Evolutionary conservation across 2,113 vertebrate species (phyloP), one percentile per base, ranked within the genome.

Genomic region (Dendrocopos noguchii): DNA sequence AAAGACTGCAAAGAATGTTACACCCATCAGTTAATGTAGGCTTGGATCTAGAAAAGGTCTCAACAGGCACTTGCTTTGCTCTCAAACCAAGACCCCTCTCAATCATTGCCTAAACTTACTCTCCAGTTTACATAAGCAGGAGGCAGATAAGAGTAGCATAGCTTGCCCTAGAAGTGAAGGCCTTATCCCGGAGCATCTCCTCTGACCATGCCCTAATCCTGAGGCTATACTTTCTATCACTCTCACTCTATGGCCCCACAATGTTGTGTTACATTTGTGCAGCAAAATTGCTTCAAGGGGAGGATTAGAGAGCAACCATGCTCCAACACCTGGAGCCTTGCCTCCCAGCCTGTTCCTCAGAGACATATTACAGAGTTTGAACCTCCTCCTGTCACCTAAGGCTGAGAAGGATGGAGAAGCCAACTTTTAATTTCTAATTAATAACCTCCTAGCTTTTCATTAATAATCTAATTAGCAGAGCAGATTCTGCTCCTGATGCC

Each of bases 121-220:
- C 3, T 0, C 1, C 3, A 4, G 15, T 63, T 60, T 71, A 9
- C 4, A 3, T 36, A 10, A 28, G 57, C 9, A 42, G 15, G 5
- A 6, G 59, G 33, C 0, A 13, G 5, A 17, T 36, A 24, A 36
- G n/a, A 68, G 57, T 17, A 29, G 16, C 33, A 63, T 25, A 46
- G 27, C 7, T 34, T 72, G 4, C 12, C 3, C 3, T 59, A 11
- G 59, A 46, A 60, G 3, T 7, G 31, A 46, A 73, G 4, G 3
- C 33, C n/a, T 67, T 33, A 63, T 24, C 56, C 47, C 31, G 2
- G 15, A 84, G 7, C 27, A 12, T 65, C 22, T 81, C 20, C 9
- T 61, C 44, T 33, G 7, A 15, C 12, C 2, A 0, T 11, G 11
- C 2, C 27, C 21, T 31, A 82, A 79, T 57, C 24, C 27, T 1